These are phyloP conservation scores for Triplophysa rosa DNA, from an alignment of 2,113 vertebrate species.

Conservation along the genomic window DNA sequence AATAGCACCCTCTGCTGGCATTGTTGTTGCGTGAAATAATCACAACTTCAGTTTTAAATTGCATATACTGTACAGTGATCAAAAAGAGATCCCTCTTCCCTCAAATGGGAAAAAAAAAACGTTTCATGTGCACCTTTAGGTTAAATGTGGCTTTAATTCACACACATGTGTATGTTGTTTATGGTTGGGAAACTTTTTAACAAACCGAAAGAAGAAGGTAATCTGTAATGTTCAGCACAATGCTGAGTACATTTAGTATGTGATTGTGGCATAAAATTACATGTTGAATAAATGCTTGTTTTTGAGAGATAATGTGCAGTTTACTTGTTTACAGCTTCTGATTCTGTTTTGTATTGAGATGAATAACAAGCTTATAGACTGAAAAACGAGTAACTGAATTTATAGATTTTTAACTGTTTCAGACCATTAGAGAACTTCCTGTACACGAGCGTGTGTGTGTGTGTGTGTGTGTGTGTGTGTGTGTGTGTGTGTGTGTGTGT, in stretches of 20 bases:
- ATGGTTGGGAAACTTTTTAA: not conserved
- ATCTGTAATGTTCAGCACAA: not conserved
- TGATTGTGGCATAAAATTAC: not conserved
- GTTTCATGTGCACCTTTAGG: not conserved
- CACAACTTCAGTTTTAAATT: not conserved
- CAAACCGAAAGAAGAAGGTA: not conserved
- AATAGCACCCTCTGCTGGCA: no score
- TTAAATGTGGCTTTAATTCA: not conserved
- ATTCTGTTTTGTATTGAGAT: not conserved
- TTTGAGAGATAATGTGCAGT: not conserved
- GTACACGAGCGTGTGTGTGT: slow-evolving; percentile 1
- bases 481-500: no score
- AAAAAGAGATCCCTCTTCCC: not conserved
- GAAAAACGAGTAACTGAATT: not conserved
- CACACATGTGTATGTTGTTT: not conserved
- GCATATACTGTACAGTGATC: not conserved
- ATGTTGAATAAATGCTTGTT: not conserved
- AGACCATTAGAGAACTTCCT: slow-evolving; percentile 14
- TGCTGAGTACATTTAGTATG: no score
- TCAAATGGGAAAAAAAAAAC: not conserved
- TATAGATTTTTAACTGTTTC: slow-evolving; percentile 35
- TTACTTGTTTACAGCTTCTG: not conserved
- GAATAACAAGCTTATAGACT: not conserved
- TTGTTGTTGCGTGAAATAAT: no score
- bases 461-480: no score